phyloP scores from a whole-genome alignment of 2,113 vertebrate genomes.

The Orientallactaga bullata region DNA sequence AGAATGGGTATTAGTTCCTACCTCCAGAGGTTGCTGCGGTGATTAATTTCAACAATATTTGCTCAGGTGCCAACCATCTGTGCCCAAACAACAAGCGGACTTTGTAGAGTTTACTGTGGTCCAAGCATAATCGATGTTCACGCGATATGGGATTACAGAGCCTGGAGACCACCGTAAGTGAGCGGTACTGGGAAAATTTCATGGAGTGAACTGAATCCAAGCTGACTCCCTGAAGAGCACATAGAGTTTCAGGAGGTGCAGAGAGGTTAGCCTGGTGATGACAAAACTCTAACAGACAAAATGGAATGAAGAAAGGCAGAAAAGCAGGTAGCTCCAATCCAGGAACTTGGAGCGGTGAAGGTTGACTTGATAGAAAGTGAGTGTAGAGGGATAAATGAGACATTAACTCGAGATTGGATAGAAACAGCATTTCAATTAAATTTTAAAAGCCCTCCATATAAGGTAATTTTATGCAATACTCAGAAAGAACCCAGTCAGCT shows the following conservation, averaged over 20 bases:
- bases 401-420: neutral
- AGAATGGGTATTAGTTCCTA: neutral
- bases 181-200: neutral
- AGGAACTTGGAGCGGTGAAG: neutral
- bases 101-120: neutral
- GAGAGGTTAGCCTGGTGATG: neutral
- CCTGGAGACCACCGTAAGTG: neutral
- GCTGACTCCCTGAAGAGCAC: neutral
- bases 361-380: neutral
- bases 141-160: neutral
- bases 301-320: neutral
- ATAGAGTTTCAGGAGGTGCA: neutral
- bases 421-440: neutral
- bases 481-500: neutral
- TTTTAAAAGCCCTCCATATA: neutral
- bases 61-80: neutral
- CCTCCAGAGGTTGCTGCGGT: neutral
- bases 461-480: slow-evolving; percentile 8
- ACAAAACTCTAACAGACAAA: neutral
- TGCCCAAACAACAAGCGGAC: neutral
- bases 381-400: neutral
- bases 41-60: too few relatives aligned
- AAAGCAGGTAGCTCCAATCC: neutral
- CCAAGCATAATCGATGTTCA: neutral
- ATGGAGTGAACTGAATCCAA: neutral